Evolutionary conservation across 2,113 vertebrate species (phyloP).

Genomic region (Anas platyrhynchos): DNA sequence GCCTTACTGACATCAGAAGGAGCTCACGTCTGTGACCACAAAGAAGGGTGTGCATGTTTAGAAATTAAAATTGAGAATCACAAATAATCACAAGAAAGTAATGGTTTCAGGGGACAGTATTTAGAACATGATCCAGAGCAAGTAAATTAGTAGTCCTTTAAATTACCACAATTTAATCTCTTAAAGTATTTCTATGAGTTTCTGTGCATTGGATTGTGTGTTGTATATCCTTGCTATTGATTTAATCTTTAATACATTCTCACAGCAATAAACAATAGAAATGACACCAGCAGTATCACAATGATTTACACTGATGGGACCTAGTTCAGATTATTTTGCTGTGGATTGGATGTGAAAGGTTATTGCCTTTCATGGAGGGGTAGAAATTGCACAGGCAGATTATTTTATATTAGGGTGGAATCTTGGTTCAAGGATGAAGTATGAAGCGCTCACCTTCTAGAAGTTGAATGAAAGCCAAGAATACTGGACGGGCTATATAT

Average conservation of each 20-base stretch:
- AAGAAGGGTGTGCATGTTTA: not conserved
- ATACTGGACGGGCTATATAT: not conserved
- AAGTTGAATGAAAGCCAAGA: not conserved
- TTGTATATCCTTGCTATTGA: not conserved
- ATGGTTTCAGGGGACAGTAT: not conserved
- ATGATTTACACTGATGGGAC: not conserved
- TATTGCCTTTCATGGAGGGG: not conserved
- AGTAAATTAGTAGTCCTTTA: not conserved
- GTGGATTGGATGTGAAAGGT: not conserved
- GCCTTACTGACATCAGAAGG: not conserved
- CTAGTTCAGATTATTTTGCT: not conserved
- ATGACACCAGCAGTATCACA: not conserved
- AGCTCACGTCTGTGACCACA: not conserved
- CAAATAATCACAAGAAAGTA: not conserved
- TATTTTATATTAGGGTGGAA: not conserved
- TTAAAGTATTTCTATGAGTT: not conserved
- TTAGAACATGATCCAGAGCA: not conserved
- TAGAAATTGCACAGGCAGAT: not conserved
- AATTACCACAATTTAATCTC: not conserved
- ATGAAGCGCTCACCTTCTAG: not conserved
- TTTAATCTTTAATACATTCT: not conserved
- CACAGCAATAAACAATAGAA: not conserved
- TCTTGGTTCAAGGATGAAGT: not conserved
- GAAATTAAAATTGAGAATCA: not conserved
- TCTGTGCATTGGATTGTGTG: not conserved